Conservation (phyloP, 2,797 vertebrate species). For the Peromyscus nudipes region DNA sequence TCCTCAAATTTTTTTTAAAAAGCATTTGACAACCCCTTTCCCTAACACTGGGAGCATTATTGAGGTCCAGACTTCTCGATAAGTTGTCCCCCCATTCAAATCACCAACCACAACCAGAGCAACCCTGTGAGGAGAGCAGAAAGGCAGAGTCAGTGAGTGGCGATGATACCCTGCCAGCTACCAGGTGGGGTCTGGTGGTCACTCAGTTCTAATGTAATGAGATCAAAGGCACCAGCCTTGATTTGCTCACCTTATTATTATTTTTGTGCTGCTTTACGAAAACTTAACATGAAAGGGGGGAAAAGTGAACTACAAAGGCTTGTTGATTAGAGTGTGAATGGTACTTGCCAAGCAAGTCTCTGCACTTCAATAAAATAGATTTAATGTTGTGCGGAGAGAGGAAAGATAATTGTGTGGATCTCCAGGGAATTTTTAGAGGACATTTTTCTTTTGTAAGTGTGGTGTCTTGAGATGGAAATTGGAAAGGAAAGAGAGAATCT, state of each 20-base stretch:
- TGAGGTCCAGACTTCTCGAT: neutral
- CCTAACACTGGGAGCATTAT: neutral
- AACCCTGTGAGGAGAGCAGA: neutral
- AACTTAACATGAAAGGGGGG: neutral
- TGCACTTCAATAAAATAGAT: conserved; percentile 33
- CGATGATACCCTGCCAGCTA: neutral
- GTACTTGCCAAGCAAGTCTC: conserved; percentile 48
- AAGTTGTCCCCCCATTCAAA: neutral
- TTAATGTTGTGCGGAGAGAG: conserved; percentile 14
- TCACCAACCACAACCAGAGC: neutral
- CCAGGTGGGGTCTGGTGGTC: neutral
- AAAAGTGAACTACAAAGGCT: conserved; percentile 13
- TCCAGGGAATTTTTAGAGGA: conserved; percentile 27
- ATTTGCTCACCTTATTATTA: neutral
- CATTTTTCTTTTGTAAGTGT: conserved; percentile 31
- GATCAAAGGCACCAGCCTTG: neutral
- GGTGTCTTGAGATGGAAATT: neutral
- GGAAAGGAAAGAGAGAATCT: neutral
- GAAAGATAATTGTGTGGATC: conserved; percentile 56
- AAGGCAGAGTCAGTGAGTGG: neutral
- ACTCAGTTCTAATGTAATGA: neutral
- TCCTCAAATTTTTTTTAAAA: neutral
- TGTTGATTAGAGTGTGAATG: conserved; percentile 26
- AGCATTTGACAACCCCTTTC: neutral
- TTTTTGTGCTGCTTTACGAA: conserved; percentile 1